Conservation (phyloP, 2,113 vertebrate species). For the Poicephalus meyeri region DNA sequence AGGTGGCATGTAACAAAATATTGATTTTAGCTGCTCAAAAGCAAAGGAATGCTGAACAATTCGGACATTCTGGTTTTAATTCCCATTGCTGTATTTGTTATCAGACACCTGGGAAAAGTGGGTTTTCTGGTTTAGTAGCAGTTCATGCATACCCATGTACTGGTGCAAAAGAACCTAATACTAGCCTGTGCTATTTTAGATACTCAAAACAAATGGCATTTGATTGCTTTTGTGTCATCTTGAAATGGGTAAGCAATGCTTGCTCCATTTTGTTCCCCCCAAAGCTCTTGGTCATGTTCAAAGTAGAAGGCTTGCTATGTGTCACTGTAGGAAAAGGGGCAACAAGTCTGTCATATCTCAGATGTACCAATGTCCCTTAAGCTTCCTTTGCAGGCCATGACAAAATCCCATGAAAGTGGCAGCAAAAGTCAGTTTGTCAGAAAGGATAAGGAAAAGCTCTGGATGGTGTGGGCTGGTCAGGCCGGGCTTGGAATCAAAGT, state of each 20-base stretch:
- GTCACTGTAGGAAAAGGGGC: not conserved
- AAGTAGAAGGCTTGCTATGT: not conserved
- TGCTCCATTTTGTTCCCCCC: not conserved
- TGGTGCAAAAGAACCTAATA: not conserved
- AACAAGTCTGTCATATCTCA: not conserved
- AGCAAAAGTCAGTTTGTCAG: not conserved
- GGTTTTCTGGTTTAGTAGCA: not conserved
- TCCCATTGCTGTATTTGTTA: not conserved
- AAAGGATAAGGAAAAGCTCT: rapidly evolving
- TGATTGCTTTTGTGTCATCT: not conserved
- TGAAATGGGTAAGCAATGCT: not conserved
- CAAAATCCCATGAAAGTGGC: not conserved
- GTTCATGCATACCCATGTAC: not conserved
- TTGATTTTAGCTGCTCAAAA: not conserved
- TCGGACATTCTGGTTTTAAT: not conserved
- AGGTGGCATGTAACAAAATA: not conserved
- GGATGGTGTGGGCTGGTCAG: not conserved
- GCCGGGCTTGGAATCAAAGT: not conserved
- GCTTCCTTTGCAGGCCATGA: not conserved
- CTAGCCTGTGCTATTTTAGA: not conserved
- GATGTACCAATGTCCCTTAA: not conserved
- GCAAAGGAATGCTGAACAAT: not conserved
- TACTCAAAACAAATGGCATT: rapidly evolving
- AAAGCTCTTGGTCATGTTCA: not conserved
- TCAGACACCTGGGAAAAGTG: not conserved